A percentile compares a stretch with the other conserved stretches of the same genome.
Evolutionary conservation across 2,797 vertebrate genomes (phyloP).

Genomic region (Emys orbicularis): DNA sequence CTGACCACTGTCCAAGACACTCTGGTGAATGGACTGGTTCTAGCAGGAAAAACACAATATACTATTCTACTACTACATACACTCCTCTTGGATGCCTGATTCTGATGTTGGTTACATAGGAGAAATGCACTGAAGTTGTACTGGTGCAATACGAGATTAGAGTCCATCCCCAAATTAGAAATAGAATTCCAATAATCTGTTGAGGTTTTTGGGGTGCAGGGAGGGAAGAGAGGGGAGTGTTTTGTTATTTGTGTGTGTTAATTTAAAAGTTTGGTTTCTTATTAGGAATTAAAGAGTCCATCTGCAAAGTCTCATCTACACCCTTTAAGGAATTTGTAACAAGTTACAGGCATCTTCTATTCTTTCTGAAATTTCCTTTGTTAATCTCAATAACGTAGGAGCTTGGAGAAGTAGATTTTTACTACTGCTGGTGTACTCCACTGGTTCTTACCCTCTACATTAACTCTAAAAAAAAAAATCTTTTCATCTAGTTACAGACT

Average conservation of each 20-base stretch:
- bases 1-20: not conserved
- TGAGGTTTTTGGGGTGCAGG: not conserved
- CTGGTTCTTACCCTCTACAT: not conserved
- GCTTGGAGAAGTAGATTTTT: not conserved
- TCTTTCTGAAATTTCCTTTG: not conserved
- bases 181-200: conserved; percentile 21
- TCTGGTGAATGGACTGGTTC: not conserved
- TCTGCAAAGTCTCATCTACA: not conserved
- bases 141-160: not conserved
- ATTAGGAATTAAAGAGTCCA: not conserved
- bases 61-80: not conserved
- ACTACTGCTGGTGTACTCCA: not conserved
- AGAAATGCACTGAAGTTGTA: not conserved
- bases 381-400: not conserved
- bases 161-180: not conserved
- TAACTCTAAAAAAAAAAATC: not conserved
- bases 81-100: not conserved
- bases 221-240: not conserved
- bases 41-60: not conserved
- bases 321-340: not conserved
- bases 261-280: not conserved
- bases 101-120: not conserved
- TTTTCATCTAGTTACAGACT: not conserved
- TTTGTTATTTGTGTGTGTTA: not conserved
- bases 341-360: not conserved